These are phyloP conservation scores for Tamias sibiricus DNA, from an alignment of 2,113 vertebrate genomes.

Conservation along the genomic window DNA sequence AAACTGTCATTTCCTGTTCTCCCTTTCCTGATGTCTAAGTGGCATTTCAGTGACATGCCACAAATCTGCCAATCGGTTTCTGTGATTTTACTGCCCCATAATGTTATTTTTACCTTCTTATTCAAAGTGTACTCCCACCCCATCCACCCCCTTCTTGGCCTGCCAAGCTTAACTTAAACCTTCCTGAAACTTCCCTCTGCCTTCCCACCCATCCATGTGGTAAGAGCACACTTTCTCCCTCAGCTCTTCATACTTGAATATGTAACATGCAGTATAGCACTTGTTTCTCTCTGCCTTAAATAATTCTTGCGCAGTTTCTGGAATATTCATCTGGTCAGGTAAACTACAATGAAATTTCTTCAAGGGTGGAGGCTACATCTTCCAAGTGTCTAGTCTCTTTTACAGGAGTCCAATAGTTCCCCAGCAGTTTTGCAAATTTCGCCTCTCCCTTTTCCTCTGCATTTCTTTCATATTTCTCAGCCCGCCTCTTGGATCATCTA, in stretches of 20 bases:
- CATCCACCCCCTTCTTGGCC: background rate
- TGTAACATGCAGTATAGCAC: background rate
- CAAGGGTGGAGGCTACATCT: background rate
- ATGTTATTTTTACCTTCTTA: conserved; percentile 51
- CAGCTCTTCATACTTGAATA: background rate
- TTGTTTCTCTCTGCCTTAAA: background rate
- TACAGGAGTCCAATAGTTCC: background rate
- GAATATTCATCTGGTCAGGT: background rate
- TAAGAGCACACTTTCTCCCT: background rate
- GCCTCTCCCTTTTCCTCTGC: background rate
- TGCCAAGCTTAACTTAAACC: conserved; percentile 11
- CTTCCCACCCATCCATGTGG: conserved; percentile 2
- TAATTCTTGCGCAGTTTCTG: background rate
- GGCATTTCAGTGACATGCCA: conserved; percentile 46
- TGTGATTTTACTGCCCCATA: conserved; percentile 27
- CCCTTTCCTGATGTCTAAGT: conserved; percentile 28
- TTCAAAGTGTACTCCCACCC: conserved; percentile 33
- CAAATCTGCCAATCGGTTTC: conserved; percentile 1
- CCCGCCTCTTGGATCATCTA: background rate
- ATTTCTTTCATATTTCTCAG: background rate
- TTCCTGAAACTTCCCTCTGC: conserved; percentile 42
- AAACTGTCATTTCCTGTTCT: conserved; percentile 53
- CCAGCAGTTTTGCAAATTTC: background rate
- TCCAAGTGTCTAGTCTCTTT: background rate
- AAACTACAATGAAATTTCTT: background rate